Evolutionary conservation across 92 coral and sea anemone genomes (phyloP).

Genomic region (Virgularia gustaviana): DNA sequence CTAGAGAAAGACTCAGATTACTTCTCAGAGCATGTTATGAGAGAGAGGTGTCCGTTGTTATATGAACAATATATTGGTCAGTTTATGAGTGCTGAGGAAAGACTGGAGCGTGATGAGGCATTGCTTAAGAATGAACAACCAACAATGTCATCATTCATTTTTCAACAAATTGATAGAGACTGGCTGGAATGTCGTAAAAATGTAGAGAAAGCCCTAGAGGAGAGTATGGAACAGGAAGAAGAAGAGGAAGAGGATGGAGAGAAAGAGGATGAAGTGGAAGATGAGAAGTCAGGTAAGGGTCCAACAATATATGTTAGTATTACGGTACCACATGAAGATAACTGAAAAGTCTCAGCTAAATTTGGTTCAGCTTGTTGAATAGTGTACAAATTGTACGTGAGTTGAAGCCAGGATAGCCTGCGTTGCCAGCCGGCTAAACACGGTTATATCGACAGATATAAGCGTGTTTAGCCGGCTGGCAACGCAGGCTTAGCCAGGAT

Average conservation of each 20-base stretch:
- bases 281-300: neutral
- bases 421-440: too few relatives aligned
- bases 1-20: constrained; percentile 60
- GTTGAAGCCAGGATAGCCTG: neutral
- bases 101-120: constrained; percentile 61
- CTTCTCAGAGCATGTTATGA: constrained; percentile 74
- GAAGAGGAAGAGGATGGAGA: constrained; percentile 57
- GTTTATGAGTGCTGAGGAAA: constrained; percentile 77
- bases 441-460: too few relatives aligned
- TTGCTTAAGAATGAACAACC: constrained; percentile 56
- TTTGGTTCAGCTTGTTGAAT: too few relatives aligned
- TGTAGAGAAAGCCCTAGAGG: constrained; percentile 66
- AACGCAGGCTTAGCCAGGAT: too few relatives aligned
- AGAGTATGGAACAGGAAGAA: constrained; percentile 58
- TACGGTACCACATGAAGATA: too few relatives aligned
- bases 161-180: constrained; percentile 70
- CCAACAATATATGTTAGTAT: too few relatives aligned
- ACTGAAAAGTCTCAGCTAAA: too few relatives aligned
- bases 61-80: constrained; percentile 89
- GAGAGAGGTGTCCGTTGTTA: constrained; percentile 72
- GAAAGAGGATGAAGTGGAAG: neutral
- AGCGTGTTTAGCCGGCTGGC: too few relatives aligned
- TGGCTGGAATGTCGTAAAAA: constrained; percentile 58
- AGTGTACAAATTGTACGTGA: neutral
- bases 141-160: constrained; percentile 64